These are phyloP conservation scores for Molossus alvarezi DNA, from an alignment of 2,797 vertebrate genomes.

Conservation along the genomic window DNA sequence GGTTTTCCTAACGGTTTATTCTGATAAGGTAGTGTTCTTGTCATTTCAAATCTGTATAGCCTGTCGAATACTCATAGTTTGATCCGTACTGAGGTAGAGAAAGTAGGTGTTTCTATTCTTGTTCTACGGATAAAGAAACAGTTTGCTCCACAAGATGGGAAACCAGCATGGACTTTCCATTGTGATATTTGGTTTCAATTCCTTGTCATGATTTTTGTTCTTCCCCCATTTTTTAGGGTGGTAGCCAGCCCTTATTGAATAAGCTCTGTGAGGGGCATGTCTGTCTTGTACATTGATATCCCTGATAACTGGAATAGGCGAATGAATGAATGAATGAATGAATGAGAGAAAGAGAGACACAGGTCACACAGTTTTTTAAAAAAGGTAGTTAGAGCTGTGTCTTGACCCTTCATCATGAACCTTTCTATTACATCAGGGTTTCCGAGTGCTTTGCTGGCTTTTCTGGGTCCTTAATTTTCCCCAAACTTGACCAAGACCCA, in stretches of 20 bases:
- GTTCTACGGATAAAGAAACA: not conserved
- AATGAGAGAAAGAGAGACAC: not conserved
- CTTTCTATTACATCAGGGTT: not conserved
- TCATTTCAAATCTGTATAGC: slow-evolving; percentile 35
- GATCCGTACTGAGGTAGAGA: not conserved
- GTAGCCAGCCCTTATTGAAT: not conserved
- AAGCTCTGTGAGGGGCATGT: not conserved
- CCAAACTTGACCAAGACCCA: not conserved
- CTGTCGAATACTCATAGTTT: not conserved
- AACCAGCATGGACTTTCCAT: not conserved
- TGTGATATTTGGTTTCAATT: slow-evolving; percentile 51
- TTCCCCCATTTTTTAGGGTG: not conserved
- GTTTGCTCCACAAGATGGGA: not conserved
- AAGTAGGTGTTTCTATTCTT: slow-evolving; percentile 24
- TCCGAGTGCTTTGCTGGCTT: slow-evolving; percentile 28
- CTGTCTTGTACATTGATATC: not conserved
- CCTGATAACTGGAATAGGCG: not conserved
- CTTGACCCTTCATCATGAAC: not conserved
- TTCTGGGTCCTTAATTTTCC: slow-evolving; percentile 40
- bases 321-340: not conserved
- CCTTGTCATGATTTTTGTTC: not conserved
- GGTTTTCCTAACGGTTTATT: slow-evolving; percentile 48
- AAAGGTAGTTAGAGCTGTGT: not conserved
- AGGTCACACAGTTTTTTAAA: not conserved
- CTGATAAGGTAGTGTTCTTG: not conserved